A percentile compares a stretch with the other conserved stretches of the same genome.
phyloP scores from a whole-genome alignment of 2,113 vertebrate genomes.

The Porphyrio hochstetteri region DNA sequence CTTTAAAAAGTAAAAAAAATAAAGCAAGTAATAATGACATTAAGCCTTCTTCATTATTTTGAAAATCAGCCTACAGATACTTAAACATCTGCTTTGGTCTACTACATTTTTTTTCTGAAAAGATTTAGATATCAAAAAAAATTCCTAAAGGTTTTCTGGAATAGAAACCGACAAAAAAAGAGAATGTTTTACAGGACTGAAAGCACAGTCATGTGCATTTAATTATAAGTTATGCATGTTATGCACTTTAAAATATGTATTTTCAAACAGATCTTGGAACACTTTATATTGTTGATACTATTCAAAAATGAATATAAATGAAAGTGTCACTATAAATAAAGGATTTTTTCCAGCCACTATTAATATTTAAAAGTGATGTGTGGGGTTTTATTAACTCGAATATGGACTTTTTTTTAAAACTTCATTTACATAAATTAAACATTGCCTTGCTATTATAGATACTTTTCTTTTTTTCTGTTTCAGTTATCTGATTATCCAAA shows the following conservation, averaged over 20 bases:
- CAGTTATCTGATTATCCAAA: neutral
- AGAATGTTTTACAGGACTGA: neutral
- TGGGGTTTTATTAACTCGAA: slow-evolving; percentile 52
- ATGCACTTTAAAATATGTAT: slow-evolving; percentile 16
- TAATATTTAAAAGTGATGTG: slow-evolving; percentile 65
- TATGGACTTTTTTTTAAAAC: slow-evolving; percentile 23
- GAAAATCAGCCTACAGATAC: neutral
- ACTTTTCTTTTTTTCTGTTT: slow-evolving; percentile 62
- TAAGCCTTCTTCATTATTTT: neutral
- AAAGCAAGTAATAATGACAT: neutral
- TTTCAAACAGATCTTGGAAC: slow-evolving; percentile 37
- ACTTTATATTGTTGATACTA: slow-evolving; percentile 32
- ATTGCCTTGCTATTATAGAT: slow-evolving; percentile 32
- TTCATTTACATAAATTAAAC: slow-evolving; percentile 61
- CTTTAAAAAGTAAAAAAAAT: neutral
- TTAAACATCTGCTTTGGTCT: neutral
- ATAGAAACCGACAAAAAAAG: neutral
- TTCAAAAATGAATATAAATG: slow-evolving; percentile 47
- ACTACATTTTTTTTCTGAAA: neutral
- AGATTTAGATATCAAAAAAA: neutral
- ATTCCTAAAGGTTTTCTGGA: neutral
- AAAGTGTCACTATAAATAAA: slow-evolving; percentile 61
- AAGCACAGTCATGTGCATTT: neutral
- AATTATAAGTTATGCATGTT: neutral
- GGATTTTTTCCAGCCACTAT: slow-evolving; percentile 27